Evolutionary conservation across 2,888 invertebrate genomes (phyloP).

Genomic region (Aethes cnicana): DNA sequence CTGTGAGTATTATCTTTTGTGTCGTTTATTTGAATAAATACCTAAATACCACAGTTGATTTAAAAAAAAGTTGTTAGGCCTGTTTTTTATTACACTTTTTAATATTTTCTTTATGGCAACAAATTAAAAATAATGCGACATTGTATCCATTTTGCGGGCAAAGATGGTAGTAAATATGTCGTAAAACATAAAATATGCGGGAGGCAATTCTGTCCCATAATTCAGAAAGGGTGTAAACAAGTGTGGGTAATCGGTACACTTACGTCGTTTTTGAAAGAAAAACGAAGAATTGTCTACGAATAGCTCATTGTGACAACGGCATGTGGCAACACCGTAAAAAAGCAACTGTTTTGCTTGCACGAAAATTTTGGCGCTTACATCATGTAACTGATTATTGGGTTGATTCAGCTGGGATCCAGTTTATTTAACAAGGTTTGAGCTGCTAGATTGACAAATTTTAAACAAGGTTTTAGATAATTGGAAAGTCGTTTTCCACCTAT

Average conservation of each 20-base stretch:
- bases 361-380: constrained; percentile 1
- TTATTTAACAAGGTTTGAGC: not conserved
- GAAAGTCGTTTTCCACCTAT: too few relatives aligned
- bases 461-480: too few relatives aligned
- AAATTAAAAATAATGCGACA: constrained; percentile 8
- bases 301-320: constrained; percentile 11
- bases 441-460: too few relatives aligned
- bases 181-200: constrained; percentile 14
- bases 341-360: not conserved
- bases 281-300: constrained; percentile 21
- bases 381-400: not conserved
- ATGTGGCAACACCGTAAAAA: constrained; percentile 7
- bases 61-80: too few relatives aligned
- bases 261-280: too few relatives aligned
- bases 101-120: not conserved
- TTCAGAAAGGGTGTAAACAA: too few relatives aligned
- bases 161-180: constrained; percentile 10
- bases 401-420: not conserved
- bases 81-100: too few relatives aligned
- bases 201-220: too few relatives aligned
- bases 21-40: too few relatives aligned
- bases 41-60: too few relatives aligned
- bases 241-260: too few relatives aligned
- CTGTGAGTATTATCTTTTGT: too few relatives aligned
- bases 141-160: constrained; percentile 4